Base-by-base conservation (phyloP, 1,140 invertebrate genomes). In the Stratiolaelaps scimitus region DNA sequence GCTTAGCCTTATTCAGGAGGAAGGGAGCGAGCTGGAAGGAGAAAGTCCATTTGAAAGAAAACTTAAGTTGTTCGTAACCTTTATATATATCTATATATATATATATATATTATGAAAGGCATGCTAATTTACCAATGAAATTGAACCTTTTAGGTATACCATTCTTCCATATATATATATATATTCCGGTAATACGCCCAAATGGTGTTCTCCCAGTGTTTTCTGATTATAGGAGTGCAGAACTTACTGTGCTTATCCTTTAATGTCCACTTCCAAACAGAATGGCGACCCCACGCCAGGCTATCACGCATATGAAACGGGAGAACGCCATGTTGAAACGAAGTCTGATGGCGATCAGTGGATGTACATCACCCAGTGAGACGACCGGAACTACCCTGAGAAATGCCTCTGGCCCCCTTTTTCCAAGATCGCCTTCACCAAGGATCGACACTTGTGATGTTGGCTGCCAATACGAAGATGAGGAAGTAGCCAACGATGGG, bases 1-100 rank as follows among this genome's bases (percentile, higher is more conserved):
- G 6, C 53, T 60, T 13, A 60, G 53, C 34, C 53, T 20, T 17
- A 60, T 60, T 15, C 13, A 1, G 5, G 53, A 60, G 34, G 53
- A 60, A 23, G 53, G 26, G 2, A 60, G 53, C 53, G 53, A 60
- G 34, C 53, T 60, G 23, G 53, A 60, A 10, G 53, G 34, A 19
- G 53, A 60, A 26, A 60, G 53, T 60, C 53, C 53, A 15, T 60
- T 60, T 34, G 53, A 34, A 60, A 17, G 26, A 13, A 60, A 60
- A 34, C 53, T 60, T 23, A 60, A 60, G 23, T 29, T 60, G 53
- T 60, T 29, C 13, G 53, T 28, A 28, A n/a, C 47, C 19, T 48
- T 19, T 19, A 13, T 13, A 45, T 45, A 13, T 13, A 13, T 45
- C 44, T 13, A 45, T 45, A n/a, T 13, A 45, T 13, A 45, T 13